Evolutionary conservation across 2,888 invertebrate genomes (phyloP), one percentile per base, ranked within the genome.

Genomic region (Temnothorax unifasciatus): DNA sequence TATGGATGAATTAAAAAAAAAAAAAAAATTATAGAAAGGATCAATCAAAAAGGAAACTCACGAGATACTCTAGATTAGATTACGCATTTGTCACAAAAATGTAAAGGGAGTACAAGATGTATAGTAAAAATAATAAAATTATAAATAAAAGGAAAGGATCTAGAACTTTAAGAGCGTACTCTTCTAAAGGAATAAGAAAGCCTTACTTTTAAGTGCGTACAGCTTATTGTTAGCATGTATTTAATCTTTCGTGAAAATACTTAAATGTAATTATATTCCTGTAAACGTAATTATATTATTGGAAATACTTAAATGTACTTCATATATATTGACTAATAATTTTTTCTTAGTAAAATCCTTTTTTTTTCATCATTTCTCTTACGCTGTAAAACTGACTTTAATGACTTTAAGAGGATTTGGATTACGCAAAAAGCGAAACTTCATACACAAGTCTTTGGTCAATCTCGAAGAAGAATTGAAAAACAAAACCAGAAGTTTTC

Each of bases 51-150:
- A 61, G 47, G 25, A 71, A 59, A 79, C 44, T 38, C 79, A 77
- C 66, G 66, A 77, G 41, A 52, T 77, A 71, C 38, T 71, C 47
- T 79, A 79, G 79, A 79, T 71, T 79, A 79, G 71, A 79, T 71
- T 59, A 59, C 13, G 79, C 71, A 71, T 71, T 71, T 79, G 71
- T 71, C 79, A 79, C 71, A 71, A 79, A 47, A 79, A 59, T 79
- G 79, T 79, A 71, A 79, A 79, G 71, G 79, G 79, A 79, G 79
- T 79, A 79, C 79, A 79, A 79, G 79, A 79, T 71, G 71, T 79
- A 79, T 71, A 79, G 38, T 79, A 79, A 79, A 59, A 71, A 11
- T 21, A 79, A 79, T 69, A 69, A 63, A 77, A 64, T n/a, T 77
- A 79, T 71, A 79, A 71, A 71, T 71, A 71, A 71, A 66, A 54